phyloP scores from a whole-genome alignment of 2,797 vertebrate species.

The Gallinago solitaria region DNA sequence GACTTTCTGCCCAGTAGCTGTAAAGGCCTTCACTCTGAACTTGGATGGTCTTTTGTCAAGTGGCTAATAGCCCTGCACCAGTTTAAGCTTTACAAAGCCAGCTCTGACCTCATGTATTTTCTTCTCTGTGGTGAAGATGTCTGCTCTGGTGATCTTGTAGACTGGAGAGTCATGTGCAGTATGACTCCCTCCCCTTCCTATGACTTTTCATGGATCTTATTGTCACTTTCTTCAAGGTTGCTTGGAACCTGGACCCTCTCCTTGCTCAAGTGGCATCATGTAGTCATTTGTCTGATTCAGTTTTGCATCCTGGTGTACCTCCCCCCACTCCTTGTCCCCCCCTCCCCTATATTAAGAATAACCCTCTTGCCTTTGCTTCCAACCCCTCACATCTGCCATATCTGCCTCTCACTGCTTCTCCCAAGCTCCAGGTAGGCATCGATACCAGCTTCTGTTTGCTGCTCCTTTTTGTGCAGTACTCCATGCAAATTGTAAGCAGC shows the following conservation, averaged over 20 bases:
- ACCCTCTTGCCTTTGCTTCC: background rate
- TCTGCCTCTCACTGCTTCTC: background rate
- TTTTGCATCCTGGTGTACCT: background rate
- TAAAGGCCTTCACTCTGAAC: background rate
- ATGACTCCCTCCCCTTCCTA: background rate
- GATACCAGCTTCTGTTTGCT: background rate
- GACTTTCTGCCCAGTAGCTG: background rate
- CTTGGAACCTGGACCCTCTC: background rate
- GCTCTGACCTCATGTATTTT: background rate
- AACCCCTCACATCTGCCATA: background rate
- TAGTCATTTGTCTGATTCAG: background rate
- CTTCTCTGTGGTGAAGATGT: background rate
- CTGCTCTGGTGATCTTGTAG: background rate
- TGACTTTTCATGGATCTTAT: background rate
- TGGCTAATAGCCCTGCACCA: background rate
- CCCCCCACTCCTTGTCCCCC: accelerated
- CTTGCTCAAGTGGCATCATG: background rate
- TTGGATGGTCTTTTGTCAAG: background rate
- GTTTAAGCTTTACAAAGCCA: background rate
- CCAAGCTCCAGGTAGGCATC: background rate
- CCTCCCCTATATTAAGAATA: background rate
- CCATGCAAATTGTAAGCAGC: background rate
- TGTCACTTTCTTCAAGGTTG: background rate
- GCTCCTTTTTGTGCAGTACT: background rate
- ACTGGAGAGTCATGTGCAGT: background rate